These are phyloP conservation scores for Tauraco erythrolophus DNA, from an alignment of 2,113 vertebrate species.

Conservation along the genomic window DNA sequence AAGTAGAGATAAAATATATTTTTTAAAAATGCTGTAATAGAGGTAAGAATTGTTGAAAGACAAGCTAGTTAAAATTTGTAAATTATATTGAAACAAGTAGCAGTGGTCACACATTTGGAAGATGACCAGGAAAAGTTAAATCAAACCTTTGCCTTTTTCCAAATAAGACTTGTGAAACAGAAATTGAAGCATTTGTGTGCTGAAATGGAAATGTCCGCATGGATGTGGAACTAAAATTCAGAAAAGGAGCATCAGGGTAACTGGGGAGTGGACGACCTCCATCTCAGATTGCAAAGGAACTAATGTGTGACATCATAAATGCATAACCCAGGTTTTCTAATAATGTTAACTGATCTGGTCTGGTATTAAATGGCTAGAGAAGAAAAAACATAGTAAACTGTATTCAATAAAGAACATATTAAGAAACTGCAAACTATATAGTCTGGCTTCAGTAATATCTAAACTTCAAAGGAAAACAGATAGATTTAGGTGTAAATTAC, in stretches of 20 bases:
- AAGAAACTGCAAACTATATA: not conserved
- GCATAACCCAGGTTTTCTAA: not conserved
- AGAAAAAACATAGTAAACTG: not conserved
- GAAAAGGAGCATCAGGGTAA: not conserved
- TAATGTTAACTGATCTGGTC: not conserved
- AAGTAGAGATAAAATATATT: not conserved
- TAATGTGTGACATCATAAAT: not conserved
- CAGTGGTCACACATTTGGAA: not conserved
- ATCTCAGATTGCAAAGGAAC: not conserved
- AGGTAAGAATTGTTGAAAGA: not conserved
- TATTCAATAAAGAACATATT: not conserved
- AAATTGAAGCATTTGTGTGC: not conserved
- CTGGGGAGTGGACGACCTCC: not conserved
- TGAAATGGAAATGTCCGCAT: not conserved
- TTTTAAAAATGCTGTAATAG: not conserved
- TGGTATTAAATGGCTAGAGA: not conserved
- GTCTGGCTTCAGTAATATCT: not conserved
- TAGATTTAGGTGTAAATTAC: not conserved
- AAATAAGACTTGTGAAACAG: not conserved
- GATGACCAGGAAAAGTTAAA: not conserved
- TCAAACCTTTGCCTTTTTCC: not conserved
- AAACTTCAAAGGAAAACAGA: not conserved
- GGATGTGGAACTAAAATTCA: not conserved
- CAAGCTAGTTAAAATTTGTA: not conserved
- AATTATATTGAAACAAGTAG: not conserved